Conservation (phyloP, 2,888 invertebrate species). For the Habroteleia sp. region DNA sequence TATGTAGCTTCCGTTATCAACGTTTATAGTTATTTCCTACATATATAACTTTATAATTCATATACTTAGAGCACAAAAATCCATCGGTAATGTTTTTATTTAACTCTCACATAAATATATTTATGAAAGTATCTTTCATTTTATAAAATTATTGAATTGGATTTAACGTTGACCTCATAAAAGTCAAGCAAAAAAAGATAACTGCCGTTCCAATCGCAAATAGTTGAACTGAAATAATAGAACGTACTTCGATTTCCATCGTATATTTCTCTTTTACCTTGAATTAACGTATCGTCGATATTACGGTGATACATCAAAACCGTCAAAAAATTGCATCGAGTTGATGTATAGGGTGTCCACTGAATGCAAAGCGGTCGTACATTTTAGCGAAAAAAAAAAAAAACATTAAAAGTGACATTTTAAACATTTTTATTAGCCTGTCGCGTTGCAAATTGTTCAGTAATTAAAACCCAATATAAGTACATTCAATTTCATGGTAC, state of each 20-base stretch:
- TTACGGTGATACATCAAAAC: constrained; percentile 76
- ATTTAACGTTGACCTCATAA: constrained; percentile 37
- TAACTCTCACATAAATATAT: too few species aligned
- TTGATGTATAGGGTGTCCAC: constrained; percentile 69
- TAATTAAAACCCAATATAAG: too few species aligned
- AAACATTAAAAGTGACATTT: constrained; percentile 27
- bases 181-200: constrained; percentile 42
- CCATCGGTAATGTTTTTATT: too few species aligned
- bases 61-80: too few species aligned
- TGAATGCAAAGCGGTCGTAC: constrained; percentile 46
- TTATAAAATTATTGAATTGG: constrained; percentile 14
- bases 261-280: constrained; percentile 74
- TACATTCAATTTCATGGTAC: too few species aligned
- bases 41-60: too few species aligned
- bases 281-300: constrained; percentile 78
- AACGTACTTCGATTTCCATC: constrained; percentile 64
- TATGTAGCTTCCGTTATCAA: too few species aligned
- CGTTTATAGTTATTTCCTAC: too few species aligned
- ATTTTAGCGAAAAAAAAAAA: constrained; percentile 33
- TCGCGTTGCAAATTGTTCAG: not conserved
- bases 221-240: constrained; percentile 72
- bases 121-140: too few species aligned
- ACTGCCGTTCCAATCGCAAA: constrained; percentile 50
- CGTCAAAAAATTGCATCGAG: constrained; percentile 72
- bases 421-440: constrained; percentile 43